Percentiles rank a stretch among this genome's conserved stretches.
phyloP scores from a whole-genome alignment of 2,113 vertebrate species.

The Lepus americanus region DNA sequence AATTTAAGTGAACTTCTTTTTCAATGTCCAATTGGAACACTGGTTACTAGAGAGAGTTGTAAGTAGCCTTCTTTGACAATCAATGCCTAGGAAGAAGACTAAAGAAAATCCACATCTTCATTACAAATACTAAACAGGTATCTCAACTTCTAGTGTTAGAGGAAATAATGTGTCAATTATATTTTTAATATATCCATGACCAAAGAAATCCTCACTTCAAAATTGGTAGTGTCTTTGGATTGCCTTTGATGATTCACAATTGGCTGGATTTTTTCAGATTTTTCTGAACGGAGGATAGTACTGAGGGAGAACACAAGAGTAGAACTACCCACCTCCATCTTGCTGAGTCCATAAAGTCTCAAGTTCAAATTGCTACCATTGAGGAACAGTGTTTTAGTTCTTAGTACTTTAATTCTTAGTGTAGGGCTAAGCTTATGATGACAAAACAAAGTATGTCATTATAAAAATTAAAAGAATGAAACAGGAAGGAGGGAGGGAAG shows the following conservation, averaged over 20 bases:
- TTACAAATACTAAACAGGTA: slow-evolving; percentile 55
- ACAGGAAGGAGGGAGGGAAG: too few relatives aligned
- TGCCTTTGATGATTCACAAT: neutral
- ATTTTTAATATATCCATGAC: slow-evolving; percentile 52
- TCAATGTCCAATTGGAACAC: slow-evolving; percentile 30
- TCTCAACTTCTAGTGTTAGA: slow-evolving; percentile 47
- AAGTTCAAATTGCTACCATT: neutral
- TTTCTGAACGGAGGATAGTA: neutral
- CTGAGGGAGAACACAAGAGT: neutral
- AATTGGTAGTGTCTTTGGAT: neutral
- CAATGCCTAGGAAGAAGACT: neutral
- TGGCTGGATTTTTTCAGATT: neutral
- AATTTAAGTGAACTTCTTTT: slow-evolving; percentile 64
- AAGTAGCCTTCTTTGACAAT: slow-evolving; percentile 67
- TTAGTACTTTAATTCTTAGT: too few relatives aligned
- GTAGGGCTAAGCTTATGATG: too few relatives aligned
- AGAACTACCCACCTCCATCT: slow-evolving; percentile 16
- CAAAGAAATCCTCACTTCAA: slow-evolving; percentile 25
- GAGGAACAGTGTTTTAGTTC: too few relatives aligned
- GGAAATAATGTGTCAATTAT: too few relatives aligned
- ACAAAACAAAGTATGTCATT: too few relatives aligned
- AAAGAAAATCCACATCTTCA: slow-evolving; percentile 33
- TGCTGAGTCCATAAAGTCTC: neutral
- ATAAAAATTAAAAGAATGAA: too few relatives aligned
- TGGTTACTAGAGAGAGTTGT: slow-evolving; percentile 59